phyloP scores from a whole-genome alignment of 2,797 vertebrate species.

The Squalus acanthias region DNA sequence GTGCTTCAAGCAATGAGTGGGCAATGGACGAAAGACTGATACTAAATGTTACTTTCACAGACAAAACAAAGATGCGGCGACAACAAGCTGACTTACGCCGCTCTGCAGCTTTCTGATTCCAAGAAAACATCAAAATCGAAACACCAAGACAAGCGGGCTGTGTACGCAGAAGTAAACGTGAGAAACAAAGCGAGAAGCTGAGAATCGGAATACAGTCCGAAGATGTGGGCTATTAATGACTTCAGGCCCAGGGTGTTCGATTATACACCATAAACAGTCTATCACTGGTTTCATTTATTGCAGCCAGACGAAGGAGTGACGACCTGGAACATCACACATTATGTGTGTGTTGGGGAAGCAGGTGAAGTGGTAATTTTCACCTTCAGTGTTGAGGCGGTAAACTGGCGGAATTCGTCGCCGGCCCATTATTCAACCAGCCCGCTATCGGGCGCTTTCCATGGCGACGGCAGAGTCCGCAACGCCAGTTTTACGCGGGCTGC shows the following conservation, averaged over 20 bases:
- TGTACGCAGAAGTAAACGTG: neutral
- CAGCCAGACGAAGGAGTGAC: neutral
- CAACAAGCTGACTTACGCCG: neutral
- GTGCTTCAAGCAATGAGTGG: neutral
- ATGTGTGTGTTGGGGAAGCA: neutral
- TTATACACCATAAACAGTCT: neutral
- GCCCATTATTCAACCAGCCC: neutral
- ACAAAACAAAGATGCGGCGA: neutral
- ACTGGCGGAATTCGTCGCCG: neutral
- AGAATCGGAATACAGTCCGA: neutral
- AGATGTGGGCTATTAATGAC: neutral
- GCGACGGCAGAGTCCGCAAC: too few relatives aligned
- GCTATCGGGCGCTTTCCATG: neutral
- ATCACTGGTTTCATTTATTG: neutral
- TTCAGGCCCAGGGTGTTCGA: neutral
- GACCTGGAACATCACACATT: neutral
- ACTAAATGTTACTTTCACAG: neutral
- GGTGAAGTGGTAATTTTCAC: neutral
- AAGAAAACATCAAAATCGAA: neutral
- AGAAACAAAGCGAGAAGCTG: neutral
- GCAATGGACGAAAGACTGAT: neutral
- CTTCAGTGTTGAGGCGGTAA: neutral
- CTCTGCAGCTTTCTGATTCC: neutral
- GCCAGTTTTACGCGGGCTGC: neutral
- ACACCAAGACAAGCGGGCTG: neutral